Percentiles rank a stretch among this genome's conserved stretches.
Evolutionary conservation across 1,140 invertebrate species (phyloP).

Genomic region (Penaeus indicus): DNA sequence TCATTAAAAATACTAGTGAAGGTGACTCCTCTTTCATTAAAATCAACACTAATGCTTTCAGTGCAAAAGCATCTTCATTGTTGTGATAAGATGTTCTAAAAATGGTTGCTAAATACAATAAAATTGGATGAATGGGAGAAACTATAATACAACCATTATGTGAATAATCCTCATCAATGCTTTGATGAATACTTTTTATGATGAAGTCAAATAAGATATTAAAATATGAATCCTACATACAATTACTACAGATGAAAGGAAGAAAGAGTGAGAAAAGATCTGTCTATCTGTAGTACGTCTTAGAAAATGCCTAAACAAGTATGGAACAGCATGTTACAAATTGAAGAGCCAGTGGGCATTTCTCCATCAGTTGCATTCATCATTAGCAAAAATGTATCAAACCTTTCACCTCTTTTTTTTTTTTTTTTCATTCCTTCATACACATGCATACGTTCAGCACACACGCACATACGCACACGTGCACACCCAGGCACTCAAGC

Average conservation of each 20-base stretch:
- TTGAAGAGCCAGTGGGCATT: not conserved
- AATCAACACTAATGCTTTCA: too few species aligned
- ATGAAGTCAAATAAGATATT: too few species aligned
- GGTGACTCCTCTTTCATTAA: too few species aligned
- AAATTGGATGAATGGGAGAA: not conserved
- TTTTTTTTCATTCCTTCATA: slow-evolving; percentile 2
- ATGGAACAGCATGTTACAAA: too few species aligned
- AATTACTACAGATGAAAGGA: too few species aligned
- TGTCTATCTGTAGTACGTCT: too few species aligned
- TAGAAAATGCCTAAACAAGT: too few species aligned
- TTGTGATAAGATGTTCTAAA: not conserved
- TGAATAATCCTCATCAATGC: not conserved
- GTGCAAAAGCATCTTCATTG: too few species aligned
- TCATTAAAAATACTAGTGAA: too few species aligned
- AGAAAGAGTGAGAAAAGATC: too few species aligned
- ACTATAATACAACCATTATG: not conserved
- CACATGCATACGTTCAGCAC: not conserved
- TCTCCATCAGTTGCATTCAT: slow-evolving; percentile 5
- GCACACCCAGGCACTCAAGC: not conserved
- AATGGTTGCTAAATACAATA: slow-evolving; percentile 11
- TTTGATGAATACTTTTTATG: too few species aligned
- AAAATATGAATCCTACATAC: too few species aligned
- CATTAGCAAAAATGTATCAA: slow-evolving; percentile 26
- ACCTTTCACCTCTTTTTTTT: not conserved
- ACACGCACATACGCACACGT: not conserved